These are phyloP conservation scores for Zootoca vivipara DNA, from an alignment of 2,113 vertebrate species.

Conservation along the genomic window DNA sequence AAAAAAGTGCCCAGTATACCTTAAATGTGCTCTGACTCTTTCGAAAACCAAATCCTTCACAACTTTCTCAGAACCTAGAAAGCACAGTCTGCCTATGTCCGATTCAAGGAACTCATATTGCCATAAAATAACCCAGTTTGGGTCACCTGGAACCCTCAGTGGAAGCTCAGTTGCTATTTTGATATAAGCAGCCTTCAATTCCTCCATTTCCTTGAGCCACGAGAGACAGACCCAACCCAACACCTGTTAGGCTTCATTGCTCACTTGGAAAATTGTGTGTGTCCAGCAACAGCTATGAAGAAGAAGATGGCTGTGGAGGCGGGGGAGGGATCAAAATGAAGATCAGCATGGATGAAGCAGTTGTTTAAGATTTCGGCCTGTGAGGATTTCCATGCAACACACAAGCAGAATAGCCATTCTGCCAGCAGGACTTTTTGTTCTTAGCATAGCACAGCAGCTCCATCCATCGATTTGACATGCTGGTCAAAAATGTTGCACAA, in stretches of 20 bases:
- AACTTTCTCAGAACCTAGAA: too few species aligned
- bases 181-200: not conserved
- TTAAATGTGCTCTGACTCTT: not conserved
- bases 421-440: too few species aligned
- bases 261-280: slow-evolving; percentile 7
- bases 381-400: not conserved
- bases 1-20: slow-evolving; percentile 41
- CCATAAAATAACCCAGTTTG: not conserved
- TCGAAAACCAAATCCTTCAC: not conserved
- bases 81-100: not conserved
- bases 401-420: too few species aligned
- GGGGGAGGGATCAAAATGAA: not conserved
- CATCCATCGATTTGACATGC: too few species aligned
- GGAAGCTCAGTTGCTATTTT: not conserved
- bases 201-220: not conserved
- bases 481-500: too few species aligned
- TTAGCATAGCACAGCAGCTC: too few species aligned
- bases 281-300: not conserved
- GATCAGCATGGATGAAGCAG: not conserved
- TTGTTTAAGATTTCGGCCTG: slow-evolving; percentile 14
- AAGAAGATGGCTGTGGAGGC: not conserved
- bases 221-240: not conserved
- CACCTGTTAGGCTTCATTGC: not conserved
- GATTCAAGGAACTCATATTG: not conserved
- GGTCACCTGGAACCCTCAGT: not conserved